Base-by-base conservation (phyloP, 2,888 invertebrate species). In the Rhimphoctona megacephalus region DNA sequence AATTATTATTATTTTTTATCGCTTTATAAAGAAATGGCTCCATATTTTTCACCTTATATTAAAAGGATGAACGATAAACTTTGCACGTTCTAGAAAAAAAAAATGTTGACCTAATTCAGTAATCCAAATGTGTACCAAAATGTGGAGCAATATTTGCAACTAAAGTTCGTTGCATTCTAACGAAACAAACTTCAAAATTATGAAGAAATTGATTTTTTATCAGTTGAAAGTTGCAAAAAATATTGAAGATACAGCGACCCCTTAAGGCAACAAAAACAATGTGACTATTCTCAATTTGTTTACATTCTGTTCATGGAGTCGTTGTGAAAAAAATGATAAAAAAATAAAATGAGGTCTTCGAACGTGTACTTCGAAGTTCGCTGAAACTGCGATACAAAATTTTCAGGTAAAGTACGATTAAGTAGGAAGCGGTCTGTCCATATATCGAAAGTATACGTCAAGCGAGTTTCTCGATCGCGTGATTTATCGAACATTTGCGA, bases 381-480 rank as follows among this genome's bases (percentile, higher is more conserved):
- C 43, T 72, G 86, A 70, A 77, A 69, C 83, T 43, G 46, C 54
- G 46, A 76, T 54, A 57, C 72, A 83, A 57, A 80, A 81, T 80
- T 76, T 76, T 5, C 54, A 83, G 80, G 66, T 49, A 57, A 57
- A 33, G 22, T 46, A 43, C 74, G 64, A 39, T 17, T 8, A 8
- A 52, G 84, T 86, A 84, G 86, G 86, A 86, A 86, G 86, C 49
- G 74, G 86, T 86, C 69, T 86, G 78, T 49, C 86, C 86, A 84
- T 86, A 86, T 86, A 81, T 82, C 46, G 74, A 22, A 33, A 74
- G 33, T 72, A 43, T 11, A 49, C 70, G 54, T 36, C 73, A 61
- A 69, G 79, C 79, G 73, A 25, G 70, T 86, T 80, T 83, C 83
- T 64, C 77, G 77, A 61, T 86, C 69, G 73, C 77, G 77, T 83